Base-by-base conservation (phyloP, 2,888 invertebrate species). In the Ypsolopha sequella region DNA sequence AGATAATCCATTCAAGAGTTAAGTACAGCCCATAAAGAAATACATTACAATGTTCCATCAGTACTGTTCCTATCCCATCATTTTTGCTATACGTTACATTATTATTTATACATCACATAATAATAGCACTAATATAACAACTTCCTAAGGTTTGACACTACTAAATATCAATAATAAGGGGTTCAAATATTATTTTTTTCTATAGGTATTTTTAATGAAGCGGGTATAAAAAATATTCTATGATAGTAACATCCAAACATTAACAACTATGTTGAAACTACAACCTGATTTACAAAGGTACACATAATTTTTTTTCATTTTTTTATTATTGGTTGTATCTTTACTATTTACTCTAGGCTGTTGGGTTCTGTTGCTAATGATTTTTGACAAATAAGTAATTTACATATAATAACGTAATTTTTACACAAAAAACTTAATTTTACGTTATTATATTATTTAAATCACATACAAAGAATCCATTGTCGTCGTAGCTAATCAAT, bases 191-290 rank as follows among this genome's bases (percentile, higher is more conserved):
- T 24, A 24, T 24, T 24, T 3, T 24, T 3, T 48, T 44, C 44
- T 49, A 49, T 48, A 38, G 4, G 11, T 48, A 50, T 52, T 50
- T 52, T 52, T 51, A 35, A 45, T 50, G 65, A 73, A 73, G 74
- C 75, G 64, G 75, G 77, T 77, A 77, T 70, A 77, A 78, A 74
- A 65, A 77, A 76, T 76, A 76, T 63, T 70, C 68, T 76, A 71
- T 71, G 36, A 57, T 58, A 60, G 53, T 57, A 63, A 38, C 51
- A 45, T 38, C 45, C 55, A 59, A 59, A 57, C 53, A 52, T 55
- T 59, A 65, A 64, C 63, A 59, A 58, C 61, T 64, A 66, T 54
- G 11, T 6, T 56, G 59, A 53, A 36, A 53, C 70, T 70, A 70
- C 70, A 63, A 69, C 65, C 64, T 61, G 63, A 52, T 50, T 58